These are phyloP conservation scores for Tachyglossus aculeatus DNA, from an alignment of 2,797 vertebrate species.

Conservation along the genomic window DNA sequence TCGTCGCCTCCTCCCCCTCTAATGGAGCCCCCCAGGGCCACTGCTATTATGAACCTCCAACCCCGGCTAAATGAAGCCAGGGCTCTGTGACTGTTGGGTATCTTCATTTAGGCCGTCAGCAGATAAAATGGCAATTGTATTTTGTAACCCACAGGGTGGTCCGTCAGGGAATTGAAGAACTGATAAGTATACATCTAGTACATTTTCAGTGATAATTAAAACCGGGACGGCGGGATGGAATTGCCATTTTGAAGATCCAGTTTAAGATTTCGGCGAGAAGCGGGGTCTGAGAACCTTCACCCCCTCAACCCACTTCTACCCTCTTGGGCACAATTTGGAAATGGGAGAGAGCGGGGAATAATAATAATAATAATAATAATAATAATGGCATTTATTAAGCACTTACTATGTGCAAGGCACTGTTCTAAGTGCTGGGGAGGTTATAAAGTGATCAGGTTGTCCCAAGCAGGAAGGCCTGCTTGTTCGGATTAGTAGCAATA, in stretches of 20 bases:
- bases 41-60: constrained; percentile 52
- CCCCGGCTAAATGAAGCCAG: constrained; percentile 53
- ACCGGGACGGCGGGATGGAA: constrained; percentile 79
- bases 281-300: constrained; percentile 69
- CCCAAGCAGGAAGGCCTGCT: too few species aligned
- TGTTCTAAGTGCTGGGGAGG: too few species aligned
- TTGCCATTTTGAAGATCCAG: constrained; percentile 76
- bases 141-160: constrained; percentile 73
- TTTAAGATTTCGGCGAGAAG: constrained; percentile 75
- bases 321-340: constrained; percentile 79
- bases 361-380: too few species aligned
- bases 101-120: constrained; percentile 74
- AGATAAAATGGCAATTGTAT: constrained; percentile 77
- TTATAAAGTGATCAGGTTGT: too few species aligned
- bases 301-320: constrained; percentile 72
- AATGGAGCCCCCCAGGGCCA: constrained; percentile 56
- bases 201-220: constrained; percentile 87
- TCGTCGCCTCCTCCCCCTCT: constrained; percentile 59
- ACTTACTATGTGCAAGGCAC: too few species aligned
- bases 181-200: constrained; percentile 74
- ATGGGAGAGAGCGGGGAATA: constrained; percentile 64
- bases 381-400: too few species aligned
- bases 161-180: constrained; percentile 81
- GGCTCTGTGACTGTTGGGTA: constrained; percentile 62
- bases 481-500: constrained; percentile 69